Conservation (phyloP, 2,113 vertebrate species). For the Oncorhynchus tshawytscha region DNA sequence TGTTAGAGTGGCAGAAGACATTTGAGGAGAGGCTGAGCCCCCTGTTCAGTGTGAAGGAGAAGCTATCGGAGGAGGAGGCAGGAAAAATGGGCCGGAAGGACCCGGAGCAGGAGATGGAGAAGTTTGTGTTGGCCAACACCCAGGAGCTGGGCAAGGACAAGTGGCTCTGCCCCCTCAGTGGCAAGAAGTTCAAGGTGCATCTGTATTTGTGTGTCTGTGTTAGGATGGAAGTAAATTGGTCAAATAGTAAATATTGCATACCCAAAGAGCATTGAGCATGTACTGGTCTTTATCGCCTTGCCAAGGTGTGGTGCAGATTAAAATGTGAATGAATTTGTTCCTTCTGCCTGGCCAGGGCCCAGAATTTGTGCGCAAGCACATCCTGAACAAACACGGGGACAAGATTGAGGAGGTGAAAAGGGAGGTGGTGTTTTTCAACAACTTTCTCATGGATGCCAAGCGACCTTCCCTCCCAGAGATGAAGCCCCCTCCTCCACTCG, state of each 20-base stretch:
- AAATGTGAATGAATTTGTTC: background rate
- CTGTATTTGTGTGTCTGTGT: background rate
- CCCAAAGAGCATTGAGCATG: background rate
- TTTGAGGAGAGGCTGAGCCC: constrained; percentile 86
- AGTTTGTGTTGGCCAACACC: constrained; percentile 90
- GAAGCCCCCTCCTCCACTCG: constrained; percentile 83
- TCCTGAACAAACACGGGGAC: constrained; percentile 90
- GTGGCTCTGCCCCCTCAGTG: constrained; percentile 92
- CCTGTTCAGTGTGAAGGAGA: constrained; percentile 81
- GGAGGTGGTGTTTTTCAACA: constrained; percentile 90
- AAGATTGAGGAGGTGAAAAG: constrained; percentile 94
- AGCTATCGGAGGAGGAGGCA: constrained; percentile 86
- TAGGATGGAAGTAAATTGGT: background rate
- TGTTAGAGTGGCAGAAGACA: constrained; percentile 87
- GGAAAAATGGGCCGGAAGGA: constrained; percentile 89
- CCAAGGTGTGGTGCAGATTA: background rate
- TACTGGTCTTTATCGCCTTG: background rate
- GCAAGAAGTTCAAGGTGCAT: constrained; percentile 92
- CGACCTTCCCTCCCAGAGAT: constrained; percentile 85
- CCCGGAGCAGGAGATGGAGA: constrained; percentile 89
- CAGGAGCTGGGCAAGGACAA: constrained; percentile 95
- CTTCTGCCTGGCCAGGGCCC: constrained; percentile 74
- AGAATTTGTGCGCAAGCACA: constrained; percentile 92
- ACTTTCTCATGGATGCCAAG: constrained; percentile 90
- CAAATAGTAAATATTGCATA: background rate